Base-by-base conservation (phyloP, 2,888 invertebrate species). In the Gerris lacustris region DNA sequence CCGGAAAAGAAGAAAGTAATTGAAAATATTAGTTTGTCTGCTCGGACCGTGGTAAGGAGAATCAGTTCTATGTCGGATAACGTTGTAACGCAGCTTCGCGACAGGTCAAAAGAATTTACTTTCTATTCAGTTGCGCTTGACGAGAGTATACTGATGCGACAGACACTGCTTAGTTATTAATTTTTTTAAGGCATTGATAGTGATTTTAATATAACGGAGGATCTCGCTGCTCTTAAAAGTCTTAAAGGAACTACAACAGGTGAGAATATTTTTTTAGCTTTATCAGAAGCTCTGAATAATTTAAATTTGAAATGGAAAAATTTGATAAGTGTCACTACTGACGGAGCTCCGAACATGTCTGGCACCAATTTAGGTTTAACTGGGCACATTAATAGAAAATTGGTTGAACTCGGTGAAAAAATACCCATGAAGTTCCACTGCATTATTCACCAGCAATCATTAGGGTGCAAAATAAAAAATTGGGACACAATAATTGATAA, bases 151-250 rank as follows among this genome's bases (percentile, higher is more conserved):
- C n/a, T 66, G 70, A 72, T 66, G 72, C 68, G n/a, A n/a, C n/a
- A n/a, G n/a, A n/a, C n/a, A n/a, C 45, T 70, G 70, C 63, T 72
- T 70, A 72, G 69, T 74, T 63, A 45, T 70, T 45, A 72, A 72
- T 69, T 73, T 73, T 73, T 66, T 73, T 70, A 69, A 73, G 73
- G 72, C 63, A 69, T 72, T 67, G 69, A 72, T 68, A 62, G 69
- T 64, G 69, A 70, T 43, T 73, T 69, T 63, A 70, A 55, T 69
- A 62, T 73, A 44, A 71, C 69, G 62, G 69, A 73, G 44, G 72
- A 73, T 69, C 9, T 70, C 31, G 62, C 62, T 47, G 62, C 17
- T 68, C 31, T 68, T 62, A 45, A 62, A 43, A 55, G 62, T 55
- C 55, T 68, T 31, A 47, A 68, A 62, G 68, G 62, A 62, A 68